Conservation (phyloP, 2,113 vertebrate species). For the Coregonus clupeaformis region DNA sequence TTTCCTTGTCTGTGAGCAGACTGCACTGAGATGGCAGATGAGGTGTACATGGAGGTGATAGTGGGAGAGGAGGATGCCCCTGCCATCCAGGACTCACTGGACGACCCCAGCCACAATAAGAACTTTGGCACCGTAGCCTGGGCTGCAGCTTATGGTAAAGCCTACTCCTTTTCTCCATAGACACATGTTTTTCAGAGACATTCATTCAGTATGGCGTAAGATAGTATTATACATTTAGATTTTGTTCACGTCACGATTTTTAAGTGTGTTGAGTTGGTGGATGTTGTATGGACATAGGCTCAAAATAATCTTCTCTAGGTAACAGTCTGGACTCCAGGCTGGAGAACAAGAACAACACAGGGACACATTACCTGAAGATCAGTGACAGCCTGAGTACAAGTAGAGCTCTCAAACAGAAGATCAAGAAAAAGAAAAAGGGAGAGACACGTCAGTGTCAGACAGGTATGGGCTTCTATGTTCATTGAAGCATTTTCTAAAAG, state of each 20-base stretch:
- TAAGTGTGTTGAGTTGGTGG: not conserved
- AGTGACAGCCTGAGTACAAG: conserved; percentile 80
- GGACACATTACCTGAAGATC: conserved; percentile 84
- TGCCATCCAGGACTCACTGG: conserved; percentile 73
- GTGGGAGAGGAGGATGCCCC: conserved; percentile 84
- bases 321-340: not conserved
- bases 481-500: no score
- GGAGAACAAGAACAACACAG: conserved; percentile 81
- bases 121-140: conserved; percentile 84
- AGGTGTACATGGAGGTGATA: conserved; percentile 89
- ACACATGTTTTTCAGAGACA: not conserved
- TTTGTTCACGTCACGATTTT: not conserved
- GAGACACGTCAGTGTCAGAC: conserved; percentile 86
- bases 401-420: conserved; percentile 82
- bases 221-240: not conserved
- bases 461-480: conserved; percentile 63
- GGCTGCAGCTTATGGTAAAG: conserved; percentile 82
- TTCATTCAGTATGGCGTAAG: no score
- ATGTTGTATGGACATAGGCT: not conserved
- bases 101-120: conserved; percentile 79
- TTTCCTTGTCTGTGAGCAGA: conserved; percentile 58
- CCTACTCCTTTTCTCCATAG: not conserved
- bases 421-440: conserved; percentile 83
- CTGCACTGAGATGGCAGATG: conserved; percentile 86
- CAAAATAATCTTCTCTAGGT: not conserved